Percentiles rank a stretch among this genome's conserved stretches.
Conservation (phyloP, 2,888 invertebrate species). For the Polia nebulosa region DNA sequence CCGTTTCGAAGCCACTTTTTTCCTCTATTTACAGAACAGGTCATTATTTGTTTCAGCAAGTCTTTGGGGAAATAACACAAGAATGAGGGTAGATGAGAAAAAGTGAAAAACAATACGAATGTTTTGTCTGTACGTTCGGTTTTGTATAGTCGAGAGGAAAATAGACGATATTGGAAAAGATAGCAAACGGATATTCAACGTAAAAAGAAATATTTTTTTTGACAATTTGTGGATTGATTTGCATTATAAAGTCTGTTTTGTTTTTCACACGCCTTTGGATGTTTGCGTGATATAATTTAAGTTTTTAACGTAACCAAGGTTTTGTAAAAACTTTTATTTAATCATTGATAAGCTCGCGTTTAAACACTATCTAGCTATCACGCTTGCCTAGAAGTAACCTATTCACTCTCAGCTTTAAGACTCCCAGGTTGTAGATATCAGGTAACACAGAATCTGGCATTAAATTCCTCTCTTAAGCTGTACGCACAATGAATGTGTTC, state of each 20-base stretch:
- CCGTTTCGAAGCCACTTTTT: conserved; percentile 60
- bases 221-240: not conserved
- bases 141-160: conserved; percentile 44
- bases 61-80: conserved; percentile 64
- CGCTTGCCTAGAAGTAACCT: no score
- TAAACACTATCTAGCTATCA: no score
- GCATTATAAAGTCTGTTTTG: not conserved
- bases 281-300: no score
- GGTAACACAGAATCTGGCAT: no score
- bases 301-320: no score
- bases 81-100: conserved; percentile 57
- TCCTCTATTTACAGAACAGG: conserved; percentile 49
- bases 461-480: no score
- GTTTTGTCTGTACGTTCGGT: conserved; percentile 47
- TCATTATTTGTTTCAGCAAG: conserved; percentile 64
- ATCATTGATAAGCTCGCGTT: no score
- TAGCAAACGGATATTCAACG: conserved; percentile 13
- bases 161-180: conserved; percentile 24
- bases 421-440: no score
- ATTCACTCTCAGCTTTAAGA: no score
- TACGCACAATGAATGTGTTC: no score
- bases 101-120: conserved; percentile 48
- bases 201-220: not conserved
- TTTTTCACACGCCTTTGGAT: not conserved
- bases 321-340: no score